A percentile compares a stretch with the other conserved stretches of the same genome.
Conservation (phyloP, 2,797 vertebrate species). For the Acanthurus lineatus region DNA sequence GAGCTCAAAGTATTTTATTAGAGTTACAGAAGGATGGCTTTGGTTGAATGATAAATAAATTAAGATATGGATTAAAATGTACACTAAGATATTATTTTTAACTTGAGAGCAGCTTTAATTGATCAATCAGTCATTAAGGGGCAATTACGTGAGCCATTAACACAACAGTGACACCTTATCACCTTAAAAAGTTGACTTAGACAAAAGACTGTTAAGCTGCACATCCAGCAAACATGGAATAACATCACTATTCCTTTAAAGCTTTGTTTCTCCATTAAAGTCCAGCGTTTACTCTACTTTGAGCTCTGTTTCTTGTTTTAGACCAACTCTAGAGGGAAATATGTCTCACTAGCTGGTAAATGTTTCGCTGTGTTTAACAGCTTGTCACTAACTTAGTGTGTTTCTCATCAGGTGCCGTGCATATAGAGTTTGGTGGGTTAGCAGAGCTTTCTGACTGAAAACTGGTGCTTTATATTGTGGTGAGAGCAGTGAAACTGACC, state of each 20-base stretch:
- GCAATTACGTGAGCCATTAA: background rate
- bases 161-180: background rate
- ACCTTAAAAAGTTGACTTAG: background rate
- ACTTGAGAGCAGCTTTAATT: background rate
- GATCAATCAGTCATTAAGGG: too few species aligned
- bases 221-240: background rate
- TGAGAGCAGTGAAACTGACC: too few species aligned
- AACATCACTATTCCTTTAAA: background rate
- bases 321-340: background rate
- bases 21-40: background rate
- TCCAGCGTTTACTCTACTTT: too few species aligned
- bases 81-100: background rate
- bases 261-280: background rate
- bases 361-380: background rate
- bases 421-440: background rate
- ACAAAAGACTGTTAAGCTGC: background rate
- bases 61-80: too few species aligned
- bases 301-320: background rate
- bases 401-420: background rate
- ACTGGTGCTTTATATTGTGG: background rate
- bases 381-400: background rate
- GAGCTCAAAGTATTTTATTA: background rate
- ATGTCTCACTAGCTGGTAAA: background rate
- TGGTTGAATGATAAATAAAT: too few species aligned
- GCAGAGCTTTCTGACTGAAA: background rate